phyloP scores from a whole-genome alignment of 2,888 invertebrate species.

The Balanococcus diminutus region DNA sequence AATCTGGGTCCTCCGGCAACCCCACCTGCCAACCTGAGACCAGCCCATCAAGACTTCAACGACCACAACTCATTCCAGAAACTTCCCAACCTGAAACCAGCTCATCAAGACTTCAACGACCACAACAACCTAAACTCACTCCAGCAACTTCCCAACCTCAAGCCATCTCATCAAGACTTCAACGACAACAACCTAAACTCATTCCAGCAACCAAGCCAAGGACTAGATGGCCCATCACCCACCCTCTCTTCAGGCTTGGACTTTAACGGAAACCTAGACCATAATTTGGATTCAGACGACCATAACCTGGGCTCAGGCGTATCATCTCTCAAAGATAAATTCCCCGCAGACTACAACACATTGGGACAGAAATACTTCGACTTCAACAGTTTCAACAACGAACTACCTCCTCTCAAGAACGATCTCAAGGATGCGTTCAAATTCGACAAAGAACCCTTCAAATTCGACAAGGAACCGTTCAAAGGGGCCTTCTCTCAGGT shows the following conservation, averaged over 20 bases:
- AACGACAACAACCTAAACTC: neutral
- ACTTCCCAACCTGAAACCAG: neutral
- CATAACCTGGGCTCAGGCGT: neutral
- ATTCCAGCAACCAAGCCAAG: neutral
- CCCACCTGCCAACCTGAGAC: neutral
- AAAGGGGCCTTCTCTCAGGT: neutral
- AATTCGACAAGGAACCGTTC: conserved; percentile 2
- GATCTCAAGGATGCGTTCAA: neutral
- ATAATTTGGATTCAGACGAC: neutral
- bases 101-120: neutral
- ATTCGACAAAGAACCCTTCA: neutral
- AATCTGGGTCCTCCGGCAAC: neutral
- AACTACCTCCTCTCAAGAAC: neutral
- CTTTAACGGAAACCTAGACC: neutral
- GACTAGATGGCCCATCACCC: neutral
- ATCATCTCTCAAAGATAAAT: conserved; percentile 31
- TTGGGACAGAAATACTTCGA: conserved; percentile 2
- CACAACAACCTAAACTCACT: no score
- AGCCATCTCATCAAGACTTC: neutral
- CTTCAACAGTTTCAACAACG: conserved; percentile 1
- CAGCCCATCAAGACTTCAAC: neutral
- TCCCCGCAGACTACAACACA: neutral
- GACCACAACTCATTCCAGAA: no score
- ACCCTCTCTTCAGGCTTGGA: neutral
- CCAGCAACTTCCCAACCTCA: neutral